Base-by-base conservation (phyloP, 1,140 invertebrate genomes). In the Littorina saxatilis region DNA sequence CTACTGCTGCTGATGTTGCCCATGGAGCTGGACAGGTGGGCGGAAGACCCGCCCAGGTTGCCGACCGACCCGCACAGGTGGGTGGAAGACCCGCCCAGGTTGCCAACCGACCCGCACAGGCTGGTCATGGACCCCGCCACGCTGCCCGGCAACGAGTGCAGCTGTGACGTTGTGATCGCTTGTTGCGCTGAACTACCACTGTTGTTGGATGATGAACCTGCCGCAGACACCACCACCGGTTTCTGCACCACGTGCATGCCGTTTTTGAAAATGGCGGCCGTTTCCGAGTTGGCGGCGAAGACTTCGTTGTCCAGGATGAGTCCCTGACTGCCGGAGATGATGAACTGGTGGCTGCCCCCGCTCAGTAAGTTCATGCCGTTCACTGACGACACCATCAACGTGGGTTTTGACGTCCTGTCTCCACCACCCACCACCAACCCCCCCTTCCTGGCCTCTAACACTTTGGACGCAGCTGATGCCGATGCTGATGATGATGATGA, bases 191-290 rank as follows among this genome's bases (percentile, higher is more conserved):
- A 5, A 17, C 7, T 47, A 5, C 43, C 43, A 17, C n/a, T n/a
- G n/a, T n/a, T n/a, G n/a, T n/a, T n/a, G n/a, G n/a, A n/a, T n/a
- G 50, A 52, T 52, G 58, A n/a, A n/a, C 23, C 40, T 27, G 7
- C 70, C 13, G 37, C 70, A 40, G 55, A 43, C 1, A 78, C 55
- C 39, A 78, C 76, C 58, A 78, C 32, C 17, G 76, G 76, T 17
- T 78, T 78, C 76, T 78, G 76, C 58, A 78, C 55, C 23, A 37
- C 29, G 39, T 78, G 76, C 55, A 37, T 20, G 2, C 35, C 58
- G 23, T 63, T 43, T 13, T 43, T 78, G 32, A 78, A 58, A n/a
- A 37, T n/a, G 32, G 68, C 37, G 20, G 68, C 68, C 9, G 68
- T n/a, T 15, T 15, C 35, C 9, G 68, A 11, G 40, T 5, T 32